These are phyloP conservation scores for Echinometra lucunter DNA, from an alignment of 53 echinoderm and acorn worm species.

Conservation along the genomic window DNA sequence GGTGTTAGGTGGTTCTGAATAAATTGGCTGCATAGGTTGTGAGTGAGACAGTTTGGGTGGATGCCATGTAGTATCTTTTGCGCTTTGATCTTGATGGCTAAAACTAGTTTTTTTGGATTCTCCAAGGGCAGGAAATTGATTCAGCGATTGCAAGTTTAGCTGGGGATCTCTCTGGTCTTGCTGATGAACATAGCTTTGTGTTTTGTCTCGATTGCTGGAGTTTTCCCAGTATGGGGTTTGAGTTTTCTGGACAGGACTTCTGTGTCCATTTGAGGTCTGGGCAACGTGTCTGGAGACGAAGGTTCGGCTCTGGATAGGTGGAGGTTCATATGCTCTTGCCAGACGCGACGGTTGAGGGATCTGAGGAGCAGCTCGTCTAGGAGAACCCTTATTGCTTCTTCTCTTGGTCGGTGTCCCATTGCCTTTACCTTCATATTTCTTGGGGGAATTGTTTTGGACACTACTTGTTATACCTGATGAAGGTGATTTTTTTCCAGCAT, in stretches of 20 bases:
- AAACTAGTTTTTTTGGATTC: background rate
- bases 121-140: background rate
- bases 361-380: background rate
- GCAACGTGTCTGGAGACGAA: background rate
- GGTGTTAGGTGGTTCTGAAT: background rate
- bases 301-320: background rate
- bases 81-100: background rate
- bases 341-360: background rate
- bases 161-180: background rate
- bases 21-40: background rate
- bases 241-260: background rate
- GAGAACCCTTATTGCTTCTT: background rate
- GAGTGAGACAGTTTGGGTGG: background rate
- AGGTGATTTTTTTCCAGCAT: background rate
- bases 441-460: background rate
- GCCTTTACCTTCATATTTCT: background rate
- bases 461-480: background rate
- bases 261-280: background rate
- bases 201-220: background rate
- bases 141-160: background rate
- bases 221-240: background rate
- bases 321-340: background rate
- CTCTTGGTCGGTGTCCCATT: background rate
- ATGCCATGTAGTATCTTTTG: background rate
- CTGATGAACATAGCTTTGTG: background rate